Evolutionary conservation across 2,113 vertebrate species (phyloP).

Genomic region (Raja brachyura): DNA sequence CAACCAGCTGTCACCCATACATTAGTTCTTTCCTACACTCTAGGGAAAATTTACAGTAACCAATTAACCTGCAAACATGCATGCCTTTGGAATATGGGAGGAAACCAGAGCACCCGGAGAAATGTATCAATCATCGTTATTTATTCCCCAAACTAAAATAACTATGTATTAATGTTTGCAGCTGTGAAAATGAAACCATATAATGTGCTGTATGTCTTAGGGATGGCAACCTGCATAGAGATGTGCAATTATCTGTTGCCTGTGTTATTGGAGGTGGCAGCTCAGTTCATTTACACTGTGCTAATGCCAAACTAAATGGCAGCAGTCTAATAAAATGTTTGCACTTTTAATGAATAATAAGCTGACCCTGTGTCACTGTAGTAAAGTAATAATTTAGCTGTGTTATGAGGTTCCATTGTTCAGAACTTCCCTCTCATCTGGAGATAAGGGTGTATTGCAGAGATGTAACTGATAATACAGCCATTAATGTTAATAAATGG

Average conservation of each 20-base stretch:
- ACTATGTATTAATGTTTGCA: not conserved
- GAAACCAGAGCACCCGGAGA: no score
- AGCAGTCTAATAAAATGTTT: no score
- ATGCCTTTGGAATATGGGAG: no score
- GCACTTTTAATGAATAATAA: no score
- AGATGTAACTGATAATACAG: not conserved
- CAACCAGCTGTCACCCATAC: no score
- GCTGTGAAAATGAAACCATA: not conserved
- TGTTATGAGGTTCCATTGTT: not conserved
- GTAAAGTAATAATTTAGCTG: no score
- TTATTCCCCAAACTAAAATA: not conserved
- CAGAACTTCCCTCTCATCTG: not conserved
- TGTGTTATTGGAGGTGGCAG: not conserved
- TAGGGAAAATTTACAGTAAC: no score
- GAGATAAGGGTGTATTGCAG: not conserved
- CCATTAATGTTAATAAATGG: not conserved
- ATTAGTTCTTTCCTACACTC: no score
- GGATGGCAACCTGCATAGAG: not conserved
- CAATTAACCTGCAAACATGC: no score
- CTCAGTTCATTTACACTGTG: not conserved
- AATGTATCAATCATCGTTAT: not conserved
- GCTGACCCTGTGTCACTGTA: no score
- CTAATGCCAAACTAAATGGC: no score
- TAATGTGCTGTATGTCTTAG: not conserved
- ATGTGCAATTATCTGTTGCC: not conserved